These are phyloP conservation scores for Tiliacea citrago DNA, from an alignment of 2,888 invertebrate species.

Conservation along the genomic window DNA sequence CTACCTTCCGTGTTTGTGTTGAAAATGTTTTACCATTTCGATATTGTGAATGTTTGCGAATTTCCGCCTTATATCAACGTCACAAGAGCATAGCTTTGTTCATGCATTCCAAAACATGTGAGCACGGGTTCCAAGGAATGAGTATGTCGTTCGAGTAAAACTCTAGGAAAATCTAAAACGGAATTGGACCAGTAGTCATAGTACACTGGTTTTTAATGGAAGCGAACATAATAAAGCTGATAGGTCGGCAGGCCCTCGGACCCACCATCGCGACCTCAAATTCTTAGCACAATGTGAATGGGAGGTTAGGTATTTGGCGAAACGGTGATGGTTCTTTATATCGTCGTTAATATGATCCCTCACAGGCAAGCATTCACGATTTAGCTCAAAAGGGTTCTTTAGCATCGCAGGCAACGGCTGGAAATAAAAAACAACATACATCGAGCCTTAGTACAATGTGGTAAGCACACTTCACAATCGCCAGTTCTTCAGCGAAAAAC, in stretches of 20 bases:
- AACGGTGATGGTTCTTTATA: slow-evolving; percentile 88
- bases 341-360: slow-evolving; percentile 91
- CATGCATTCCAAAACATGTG: slow-evolving; percentile 86
- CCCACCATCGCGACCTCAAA: slow-evolving; percentile 73
- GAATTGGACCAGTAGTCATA: slow-evolving; percentile 85
- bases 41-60: slow-evolving; percentile 86
- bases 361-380: slow-evolving; percentile 91
- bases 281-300: slow-evolving; percentile 89
- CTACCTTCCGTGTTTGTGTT: slow-evolving; percentile 88
- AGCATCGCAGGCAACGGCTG: slow-evolving; percentile 91
- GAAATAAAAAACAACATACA: slow-evolving; percentile 91
- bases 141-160: slow-evolving; percentile 77
- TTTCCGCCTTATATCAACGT: slow-evolving; percentile 79
- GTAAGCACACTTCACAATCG: slow-evolving; percentile 83
- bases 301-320: slow-evolving; percentile 88
- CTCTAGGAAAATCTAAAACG: slow-evolving; percentile 65
- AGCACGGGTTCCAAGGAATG: slow-evolving; percentile 87
- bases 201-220: slow-evolving; percentile 83
- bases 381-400: slow-evolving; percentile 91
- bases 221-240: slow-evolving; percentile 87
- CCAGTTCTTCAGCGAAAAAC: slow-evolving; percentile 78
- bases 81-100: slow-evolving; percentile 83
- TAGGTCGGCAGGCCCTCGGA: slow-evolving; percentile 72
- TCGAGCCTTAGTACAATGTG: slow-evolving; percentile 89
- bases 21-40: slow-evolving; percentile 88